These are phyloP conservation scores for Cybosia mesomella DNA, from an alignment of 2,888 invertebrate genomes.

Conservation along the genomic window DNA sequence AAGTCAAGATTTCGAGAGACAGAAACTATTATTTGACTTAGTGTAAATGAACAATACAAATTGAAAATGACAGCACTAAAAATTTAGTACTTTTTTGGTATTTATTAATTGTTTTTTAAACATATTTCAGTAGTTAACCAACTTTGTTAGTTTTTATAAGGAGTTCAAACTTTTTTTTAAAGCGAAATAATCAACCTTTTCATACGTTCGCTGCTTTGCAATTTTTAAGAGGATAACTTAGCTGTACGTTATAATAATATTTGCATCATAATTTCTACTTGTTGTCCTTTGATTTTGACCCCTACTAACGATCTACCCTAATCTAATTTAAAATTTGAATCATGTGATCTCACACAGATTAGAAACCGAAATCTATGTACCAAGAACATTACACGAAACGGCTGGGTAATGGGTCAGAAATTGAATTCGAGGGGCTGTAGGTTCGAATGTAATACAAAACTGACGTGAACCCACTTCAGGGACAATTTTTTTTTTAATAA, in stretches of 20 bases:
- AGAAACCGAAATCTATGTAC: not conserved
- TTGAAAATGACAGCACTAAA: not conserved
- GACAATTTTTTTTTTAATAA: too few relatives aligned
- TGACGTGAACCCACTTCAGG: not conserved
- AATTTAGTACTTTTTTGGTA: not conserved
- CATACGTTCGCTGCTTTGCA: not conserved
- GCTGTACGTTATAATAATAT: not conserved
- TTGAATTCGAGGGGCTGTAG: not conserved
- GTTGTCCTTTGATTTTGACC: not conserved
- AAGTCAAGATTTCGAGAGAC: constrained; percentile 19
- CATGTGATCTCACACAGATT: too few relatives aligned
- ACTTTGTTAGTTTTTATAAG: not conserved
- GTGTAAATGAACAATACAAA: too few relatives aligned
- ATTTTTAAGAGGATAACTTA: not conserved
- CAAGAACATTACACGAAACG: not conserved
- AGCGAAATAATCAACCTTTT: too few relatives aligned
- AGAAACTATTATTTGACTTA: not conserved
- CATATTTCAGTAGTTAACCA: not conserved
- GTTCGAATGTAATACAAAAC: not conserved
- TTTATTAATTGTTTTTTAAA: not conserved
- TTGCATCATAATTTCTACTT: not conserved
- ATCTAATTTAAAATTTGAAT: not conserved
- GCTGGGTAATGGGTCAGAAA: not conserved
- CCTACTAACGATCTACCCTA: not conserved
- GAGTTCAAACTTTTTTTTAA: not conserved